Evolutionary conservation across 2,113 vertebrate genomes (phyloP).

Genomic region (Petrocephalus microphthalmus): DNA sequence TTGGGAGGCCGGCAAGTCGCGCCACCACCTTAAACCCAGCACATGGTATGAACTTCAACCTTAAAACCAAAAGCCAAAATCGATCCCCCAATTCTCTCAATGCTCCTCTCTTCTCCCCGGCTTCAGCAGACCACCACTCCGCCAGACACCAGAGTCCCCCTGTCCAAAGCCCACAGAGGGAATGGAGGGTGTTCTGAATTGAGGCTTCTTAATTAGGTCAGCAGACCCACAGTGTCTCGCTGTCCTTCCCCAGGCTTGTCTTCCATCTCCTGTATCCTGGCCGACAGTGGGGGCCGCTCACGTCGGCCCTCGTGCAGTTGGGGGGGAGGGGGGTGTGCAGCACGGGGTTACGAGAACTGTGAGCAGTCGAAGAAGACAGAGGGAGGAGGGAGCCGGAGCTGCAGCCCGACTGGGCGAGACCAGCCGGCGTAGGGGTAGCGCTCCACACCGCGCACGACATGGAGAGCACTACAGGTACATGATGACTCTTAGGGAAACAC

Average conservation of each 20-base stretch:
- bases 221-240: neutral
- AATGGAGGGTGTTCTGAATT: neutral
- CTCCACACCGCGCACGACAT: neutral
- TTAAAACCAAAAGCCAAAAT: neutral
- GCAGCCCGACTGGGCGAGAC: neutral
- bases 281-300: neutral
- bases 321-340: neutral
- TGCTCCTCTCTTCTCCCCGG: neutral
- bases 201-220: conserved; percentile 18
- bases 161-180: neutral
- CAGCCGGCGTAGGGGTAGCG: neutral
- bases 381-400: neutral
- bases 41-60: neutral
- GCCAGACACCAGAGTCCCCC: neutral
- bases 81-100: neutral
- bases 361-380: neutral
- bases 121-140: neutral
- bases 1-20: neutral
- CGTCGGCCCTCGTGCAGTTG: neutral
- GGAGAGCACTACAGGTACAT: neutral
- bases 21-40: neutral
- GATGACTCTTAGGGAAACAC: neutral
- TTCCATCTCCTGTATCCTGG: neutral
- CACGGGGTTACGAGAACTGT: neutral
- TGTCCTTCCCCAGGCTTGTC: neutral